phyloP scores from a whole-genome alignment of 2,113 vertebrate species.

The Orycteropus afer region DNA sequence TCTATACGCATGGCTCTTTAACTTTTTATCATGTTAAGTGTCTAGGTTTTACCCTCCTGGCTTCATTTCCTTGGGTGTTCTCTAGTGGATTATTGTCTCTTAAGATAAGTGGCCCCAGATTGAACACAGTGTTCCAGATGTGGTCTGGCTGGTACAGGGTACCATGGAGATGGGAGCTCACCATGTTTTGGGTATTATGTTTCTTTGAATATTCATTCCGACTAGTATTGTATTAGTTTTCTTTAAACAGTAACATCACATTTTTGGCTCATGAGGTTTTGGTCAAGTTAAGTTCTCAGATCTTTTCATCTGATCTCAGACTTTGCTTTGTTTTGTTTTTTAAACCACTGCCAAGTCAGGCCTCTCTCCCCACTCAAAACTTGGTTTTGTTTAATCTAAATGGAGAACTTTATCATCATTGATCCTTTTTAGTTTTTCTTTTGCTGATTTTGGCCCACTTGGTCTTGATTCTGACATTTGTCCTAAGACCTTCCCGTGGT shows the following conservation, averaged over 20 bases:
- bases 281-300: constrained; percentile 55
- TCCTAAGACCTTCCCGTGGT: constrained; percentile 33
- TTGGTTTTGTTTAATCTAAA: constrained; percentile 60
- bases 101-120: constrained; percentile 18
- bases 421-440: constrained; percentile 61
- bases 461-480: constrained; percentile 52
- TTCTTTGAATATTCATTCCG: constrained; percentile 69
- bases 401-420: constrained; percentile 52
- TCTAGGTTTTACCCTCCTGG: constrained; percentile 2
- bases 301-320: constrained; percentile 55
- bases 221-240: constrained; percentile 51
- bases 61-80: constrained; percentile 18
- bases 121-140: constrained; percentile 40
- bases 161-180: neutral
- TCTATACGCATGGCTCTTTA: neutral
- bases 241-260: constrained; percentile 60
- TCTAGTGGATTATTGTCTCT: constrained; percentile 37
- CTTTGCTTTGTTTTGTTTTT: neutral
- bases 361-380: constrained; percentile 49
- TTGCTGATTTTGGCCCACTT: constrained; percentile 39
- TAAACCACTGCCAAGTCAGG: constrained; percentile 35
- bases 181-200: constrained; percentile 45
- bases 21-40: neutral
- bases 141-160: constrained; percentile 30
- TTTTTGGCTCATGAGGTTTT: constrained; percentile 62